Conservation (phyloP, 1,140 invertebrate species). For the Neodiprion fabricii region DNA sequence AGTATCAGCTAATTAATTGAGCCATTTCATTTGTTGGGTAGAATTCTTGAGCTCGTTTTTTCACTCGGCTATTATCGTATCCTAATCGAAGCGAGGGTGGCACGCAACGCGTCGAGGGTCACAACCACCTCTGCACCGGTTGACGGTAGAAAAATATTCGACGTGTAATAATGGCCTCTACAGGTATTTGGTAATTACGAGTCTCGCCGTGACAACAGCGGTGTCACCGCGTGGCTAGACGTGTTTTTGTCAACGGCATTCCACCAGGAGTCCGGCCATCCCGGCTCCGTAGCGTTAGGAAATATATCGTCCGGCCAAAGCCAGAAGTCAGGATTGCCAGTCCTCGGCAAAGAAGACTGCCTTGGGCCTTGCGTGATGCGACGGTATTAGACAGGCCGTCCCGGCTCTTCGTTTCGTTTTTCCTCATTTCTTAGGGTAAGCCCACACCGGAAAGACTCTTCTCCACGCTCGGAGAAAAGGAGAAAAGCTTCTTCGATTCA, state of each 20-base stretch:
- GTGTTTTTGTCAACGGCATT: not conserved
- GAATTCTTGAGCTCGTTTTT: not conserved
- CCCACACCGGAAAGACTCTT: not conserved
- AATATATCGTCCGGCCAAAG: conserved; percentile 4
- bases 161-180: not conserved
- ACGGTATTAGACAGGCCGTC: not conserved
- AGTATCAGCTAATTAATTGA: not conserved
- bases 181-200: conserved; percentile 7
- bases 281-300: not conserved
- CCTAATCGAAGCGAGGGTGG: not conserved
- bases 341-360: not conserved
- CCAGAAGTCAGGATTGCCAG: not conserved
- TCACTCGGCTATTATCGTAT: not conserved
- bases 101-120: conserved; percentile 1
- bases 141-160: not conserved
- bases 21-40: conserved; percentile 2
- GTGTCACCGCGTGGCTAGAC: conserved; percentile 2
- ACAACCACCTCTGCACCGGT: not conserved
- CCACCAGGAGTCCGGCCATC: not conserved
- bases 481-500: not conserved
- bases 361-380: not conserved
- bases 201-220: not conserved
- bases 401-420: not conserved
- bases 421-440: not conserved
- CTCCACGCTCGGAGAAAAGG: not conserved